phyloP scores from a whole-genome alignment of 2,888 invertebrate genomes.

The Adelognathus sp. region DNA sequence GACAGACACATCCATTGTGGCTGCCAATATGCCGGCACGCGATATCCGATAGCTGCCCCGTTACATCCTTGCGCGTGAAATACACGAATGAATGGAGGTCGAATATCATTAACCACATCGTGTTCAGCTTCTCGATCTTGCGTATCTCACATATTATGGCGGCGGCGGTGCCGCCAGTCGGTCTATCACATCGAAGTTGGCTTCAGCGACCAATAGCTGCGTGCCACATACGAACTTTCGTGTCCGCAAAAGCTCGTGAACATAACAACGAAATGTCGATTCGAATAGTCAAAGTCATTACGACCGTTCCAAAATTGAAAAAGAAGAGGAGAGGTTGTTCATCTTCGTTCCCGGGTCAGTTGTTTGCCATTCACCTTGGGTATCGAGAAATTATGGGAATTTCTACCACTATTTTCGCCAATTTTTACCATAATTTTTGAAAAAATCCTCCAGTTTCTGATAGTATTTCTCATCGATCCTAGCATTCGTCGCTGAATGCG shows the following conservation, averaged over 20 bases:
- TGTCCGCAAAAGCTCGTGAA: background rate
- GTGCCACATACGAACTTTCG: background rate
- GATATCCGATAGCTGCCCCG: slow-evolving; percentile 20
- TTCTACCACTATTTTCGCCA: too few relatives aligned
- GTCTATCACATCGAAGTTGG: background rate
- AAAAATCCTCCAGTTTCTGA: too few relatives aligned
- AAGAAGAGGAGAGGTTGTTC: too few relatives aligned
- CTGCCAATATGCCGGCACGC: slow-evolving; percentile 45
- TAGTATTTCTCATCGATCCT: too few relatives aligned
- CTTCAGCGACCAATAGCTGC: background rate
- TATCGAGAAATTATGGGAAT: too few relatives aligned
- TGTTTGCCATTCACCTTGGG: too few relatives aligned
- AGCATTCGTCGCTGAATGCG: too few relatives aligned
- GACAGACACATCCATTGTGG: slow-evolving; percentile 58
- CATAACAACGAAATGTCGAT: background rate
- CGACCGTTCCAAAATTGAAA: background rate
- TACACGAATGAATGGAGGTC: slow-evolving; percentile 27
- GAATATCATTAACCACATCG: background rate
- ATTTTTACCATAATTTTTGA: too few relatives aligned
- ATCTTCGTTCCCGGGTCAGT: too few relatives aligned
- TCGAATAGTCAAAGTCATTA: background rate
- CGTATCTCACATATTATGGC: background rate
- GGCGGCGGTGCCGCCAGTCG: background rate
- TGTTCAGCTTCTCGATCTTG: slow-evolving; percentile 6
- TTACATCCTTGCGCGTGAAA: background rate